These are phyloP conservation scores for Calliphora vomitoria DNA, from an alignment of 2,888 invertebrate species.

Conservation along the genomic window DNA sequence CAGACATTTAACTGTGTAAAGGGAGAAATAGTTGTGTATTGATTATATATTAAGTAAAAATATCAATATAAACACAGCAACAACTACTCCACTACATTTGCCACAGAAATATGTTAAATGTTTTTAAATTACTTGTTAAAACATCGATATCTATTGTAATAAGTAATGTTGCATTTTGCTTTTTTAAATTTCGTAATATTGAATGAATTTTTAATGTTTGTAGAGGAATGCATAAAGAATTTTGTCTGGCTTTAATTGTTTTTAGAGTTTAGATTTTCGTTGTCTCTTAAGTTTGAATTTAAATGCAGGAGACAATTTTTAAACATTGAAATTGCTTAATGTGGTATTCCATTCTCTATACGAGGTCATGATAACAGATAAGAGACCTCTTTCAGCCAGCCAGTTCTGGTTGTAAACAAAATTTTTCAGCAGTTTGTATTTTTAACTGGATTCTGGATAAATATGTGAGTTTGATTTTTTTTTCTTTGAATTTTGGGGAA, in stretches of 20 bases:
- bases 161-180: neutral
- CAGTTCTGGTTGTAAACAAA: no score
- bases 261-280: neutral
- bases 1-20: constrained; percentile 53
- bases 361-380: no score
- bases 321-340: no score
- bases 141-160: constrained; percentile 17
- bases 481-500: no score
- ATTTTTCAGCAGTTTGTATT: no score
- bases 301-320: neutral
- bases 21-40: constrained; percentile 15
- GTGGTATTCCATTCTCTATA: no score
- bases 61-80: constrained; percentile 2
- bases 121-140: constrained; percentile 67
- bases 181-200: constrained; percentile 21
- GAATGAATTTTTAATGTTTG: constrained; percentile 12
- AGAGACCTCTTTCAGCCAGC: no score
- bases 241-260: neutral
- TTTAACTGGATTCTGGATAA: no score
- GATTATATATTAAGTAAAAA: constrained; percentile 55
- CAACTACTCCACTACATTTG: neutral
- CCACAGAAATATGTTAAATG: constrained; percentile 39
- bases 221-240: neutral
- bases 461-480: no score
- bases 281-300: neutral